Percentiles rank a stretch among this genome's conserved stretches.
Conservation (phyloP, 2,797 vertebrate species). For the Darevskia nairensis region DNA sequence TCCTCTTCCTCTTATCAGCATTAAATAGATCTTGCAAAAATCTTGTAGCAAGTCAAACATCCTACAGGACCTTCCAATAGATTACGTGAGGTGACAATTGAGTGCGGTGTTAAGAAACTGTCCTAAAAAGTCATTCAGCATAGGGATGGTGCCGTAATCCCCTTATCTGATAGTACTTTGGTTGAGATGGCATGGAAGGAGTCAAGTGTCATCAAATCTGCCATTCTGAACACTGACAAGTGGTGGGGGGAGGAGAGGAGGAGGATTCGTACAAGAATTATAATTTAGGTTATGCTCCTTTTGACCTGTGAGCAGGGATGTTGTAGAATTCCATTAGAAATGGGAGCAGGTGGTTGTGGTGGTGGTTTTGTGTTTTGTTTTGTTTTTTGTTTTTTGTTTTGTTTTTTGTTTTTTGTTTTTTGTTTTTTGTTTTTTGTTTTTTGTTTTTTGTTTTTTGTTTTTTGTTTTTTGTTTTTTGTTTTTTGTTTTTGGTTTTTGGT, state of each 20-base stretch:
- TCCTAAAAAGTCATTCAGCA: not conserved
- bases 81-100: not conserved
- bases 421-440: too few relatives aligned
- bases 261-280: not conserved
- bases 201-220: not conserved
- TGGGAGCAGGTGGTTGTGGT: too few relatives aligned
- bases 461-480: too few relatives aligned
- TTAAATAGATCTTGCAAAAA: constrained; percentile 6
- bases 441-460: too few relatives aligned
- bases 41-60: not conserved
- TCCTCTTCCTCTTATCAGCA: constrained; percentile 8
- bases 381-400: too few relatives aligned
- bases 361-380: too few relatives aligned
- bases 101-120: not conserved
- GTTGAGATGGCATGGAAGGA: not conserved
- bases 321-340: not conserved
- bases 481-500: too few relatives aligned
- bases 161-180: not conserved
- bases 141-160: constrained; percentile 1
- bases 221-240: not conserved
- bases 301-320: not conserved
- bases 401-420: too few relatives aligned
- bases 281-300: not conserved
- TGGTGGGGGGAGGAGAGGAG: too few relatives aligned
- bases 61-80: not conserved